A percentile compares a stretch with the other conserved stretches of the same genome.
phyloP scores from a whole-genome alignment of 2,797 vertebrate genomes.

The Sciurus carolinensis region DNA sequence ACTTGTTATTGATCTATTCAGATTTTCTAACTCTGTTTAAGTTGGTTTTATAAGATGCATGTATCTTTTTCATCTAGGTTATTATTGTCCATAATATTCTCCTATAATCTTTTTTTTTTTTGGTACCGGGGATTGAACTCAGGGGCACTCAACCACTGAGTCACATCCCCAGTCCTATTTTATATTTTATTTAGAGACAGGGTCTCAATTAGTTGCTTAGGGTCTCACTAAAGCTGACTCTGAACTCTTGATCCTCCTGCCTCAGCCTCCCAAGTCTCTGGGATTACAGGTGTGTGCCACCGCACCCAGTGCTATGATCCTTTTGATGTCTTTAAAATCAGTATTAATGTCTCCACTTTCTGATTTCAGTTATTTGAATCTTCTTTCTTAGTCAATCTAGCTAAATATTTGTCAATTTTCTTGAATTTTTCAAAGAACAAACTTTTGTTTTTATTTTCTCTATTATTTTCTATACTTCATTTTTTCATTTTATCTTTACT shows the following conservation, averaged over 20 bases:
- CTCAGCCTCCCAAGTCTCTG: no score
- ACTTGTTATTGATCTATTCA: not conserved
- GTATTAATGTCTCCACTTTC: not conserved
- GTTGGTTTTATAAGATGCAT: not conserved
- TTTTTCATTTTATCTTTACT: conserved; percentile 30
- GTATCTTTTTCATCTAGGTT: not conserved
- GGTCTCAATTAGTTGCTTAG: no score
- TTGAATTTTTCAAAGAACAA: conserved; percentile 25
- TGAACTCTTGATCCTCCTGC: no score
- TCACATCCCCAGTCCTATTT: no score
- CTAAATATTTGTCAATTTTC: conserved; percentile 13
- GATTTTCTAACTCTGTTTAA: conserved; percentile 45
- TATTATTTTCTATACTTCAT: not conserved
- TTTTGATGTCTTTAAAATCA: conserved; percentile 40
- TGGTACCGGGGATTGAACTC: no score
- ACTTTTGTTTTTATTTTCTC: not conserved
- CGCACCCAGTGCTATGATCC: no score
- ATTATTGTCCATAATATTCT: not conserved
- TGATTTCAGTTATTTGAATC: not conserved
- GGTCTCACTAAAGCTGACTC: no score
- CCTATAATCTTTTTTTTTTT: not conserved
- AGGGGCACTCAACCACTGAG: no score
- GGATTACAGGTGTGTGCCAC: no score
- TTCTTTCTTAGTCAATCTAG: conserved; percentile 8
- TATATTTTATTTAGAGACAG: no score